phyloP scores from a whole-genome alignment of 2,113 vertebrate genomes.

The Megaceryle torquata region DNA sequence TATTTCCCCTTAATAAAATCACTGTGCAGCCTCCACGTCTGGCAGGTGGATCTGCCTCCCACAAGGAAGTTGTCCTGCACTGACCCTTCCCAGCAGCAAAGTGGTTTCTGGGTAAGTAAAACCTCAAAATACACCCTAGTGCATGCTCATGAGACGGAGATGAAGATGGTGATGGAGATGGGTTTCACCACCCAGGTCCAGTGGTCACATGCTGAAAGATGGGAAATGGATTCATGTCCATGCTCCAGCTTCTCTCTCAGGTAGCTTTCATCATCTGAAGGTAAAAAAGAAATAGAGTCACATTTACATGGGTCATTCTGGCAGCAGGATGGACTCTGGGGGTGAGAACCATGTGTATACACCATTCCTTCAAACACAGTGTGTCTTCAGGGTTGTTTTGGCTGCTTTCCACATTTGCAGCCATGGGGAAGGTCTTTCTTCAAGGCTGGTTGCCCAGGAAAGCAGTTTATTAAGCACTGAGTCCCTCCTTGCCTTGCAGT shows the following conservation, averaged over 20 bases:
- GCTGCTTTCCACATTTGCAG: background rate
- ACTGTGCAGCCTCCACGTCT: background rate
- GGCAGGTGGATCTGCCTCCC: background rate
- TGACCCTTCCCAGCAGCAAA: background rate
- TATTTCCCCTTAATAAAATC: background rate
- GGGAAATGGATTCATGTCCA: background rate
- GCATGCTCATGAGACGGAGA: background rate
- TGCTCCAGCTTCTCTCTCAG: background rate
- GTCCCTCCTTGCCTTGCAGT: background rate
- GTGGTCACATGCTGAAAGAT: background rate
- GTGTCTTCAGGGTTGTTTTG: background rate
- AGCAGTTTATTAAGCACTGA: background rate
- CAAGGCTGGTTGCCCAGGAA: background rate
- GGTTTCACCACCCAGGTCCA: background rate
- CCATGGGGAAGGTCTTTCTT: background rate
- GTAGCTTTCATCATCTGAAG: background rate
- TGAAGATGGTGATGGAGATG: background rate
- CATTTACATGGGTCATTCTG: no score
- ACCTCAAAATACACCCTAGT: background rate
- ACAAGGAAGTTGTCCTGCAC: background rate
- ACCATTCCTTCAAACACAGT: background rate
- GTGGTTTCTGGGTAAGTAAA: background rate
- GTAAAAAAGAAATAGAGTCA: no score
- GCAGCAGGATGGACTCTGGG: background rate
- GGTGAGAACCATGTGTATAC: fast-evolving